Percentiles rank a stretch among this genome's conserved stretches.
Evolutionary conservation across 2,888 invertebrate genomes (phyloP).

Genomic region (Patella caerulea): DNA sequence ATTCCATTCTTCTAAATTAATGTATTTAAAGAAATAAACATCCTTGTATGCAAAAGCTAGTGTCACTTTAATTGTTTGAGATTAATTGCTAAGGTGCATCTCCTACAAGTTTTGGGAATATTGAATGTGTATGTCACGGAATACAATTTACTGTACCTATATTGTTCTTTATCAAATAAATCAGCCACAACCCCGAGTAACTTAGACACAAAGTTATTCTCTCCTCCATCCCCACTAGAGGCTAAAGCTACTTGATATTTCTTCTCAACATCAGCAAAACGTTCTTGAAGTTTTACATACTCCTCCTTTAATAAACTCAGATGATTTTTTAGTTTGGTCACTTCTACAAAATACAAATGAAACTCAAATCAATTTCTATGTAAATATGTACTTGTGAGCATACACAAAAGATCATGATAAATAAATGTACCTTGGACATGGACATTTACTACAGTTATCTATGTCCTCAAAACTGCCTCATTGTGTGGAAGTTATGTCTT

Average conservation of each 20-base stretch:
- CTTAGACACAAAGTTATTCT: constrained; percentile 86
- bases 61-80: too few species aligned
- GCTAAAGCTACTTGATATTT: constrained; percentile 84
- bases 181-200: constrained; percentile 85
- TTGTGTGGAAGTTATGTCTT: too few species aligned
- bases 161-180: constrained; percentile 82
- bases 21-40: too few species aligned
- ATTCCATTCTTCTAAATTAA: too few species aligned
- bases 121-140: background rate
- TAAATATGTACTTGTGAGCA: background rate
- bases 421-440: background rate
- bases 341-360: constrained; percentile 61
- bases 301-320: constrained; percentile 88
- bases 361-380: background rate
- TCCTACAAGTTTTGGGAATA: too few species aligned
- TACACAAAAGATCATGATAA: background rate
- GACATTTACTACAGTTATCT: background rate
- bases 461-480: too few species aligned
- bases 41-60: too few species aligned
- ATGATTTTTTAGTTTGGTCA: constrained; percentile 82
- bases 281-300: constrained; percentile 89
- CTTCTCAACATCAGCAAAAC: constrained; percentile 85
- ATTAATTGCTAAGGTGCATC: too few species aligned
- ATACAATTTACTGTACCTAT: constrained; percentile 66
- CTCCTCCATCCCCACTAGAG: constrained; percentile 74